Evolutionary conservation across 2,113 vertebrate genomes (phyloP).

Genomic region (Ictalurus punctatus): DNA sequence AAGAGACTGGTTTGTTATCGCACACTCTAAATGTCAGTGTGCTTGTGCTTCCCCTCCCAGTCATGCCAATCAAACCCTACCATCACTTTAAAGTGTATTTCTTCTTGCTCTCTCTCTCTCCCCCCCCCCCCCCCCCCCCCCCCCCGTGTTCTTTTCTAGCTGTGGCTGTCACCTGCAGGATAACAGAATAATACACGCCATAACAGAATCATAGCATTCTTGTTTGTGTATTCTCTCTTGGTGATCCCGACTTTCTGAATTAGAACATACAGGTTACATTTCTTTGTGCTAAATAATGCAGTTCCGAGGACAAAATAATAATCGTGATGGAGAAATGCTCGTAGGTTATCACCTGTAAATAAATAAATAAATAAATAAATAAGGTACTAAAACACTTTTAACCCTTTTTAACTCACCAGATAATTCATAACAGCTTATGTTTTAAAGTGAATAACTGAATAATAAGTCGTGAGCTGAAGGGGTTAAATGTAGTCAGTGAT

Average conservation of each 20-base stretch:
- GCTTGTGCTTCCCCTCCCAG: constrained; percentile 11
- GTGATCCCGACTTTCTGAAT: background rate
- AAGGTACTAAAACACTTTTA: background rate
- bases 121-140: background rate
- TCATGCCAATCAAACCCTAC: constrained; percentile 25
- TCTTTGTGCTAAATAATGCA: background rate
- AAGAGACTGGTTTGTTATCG: constrained; percentile 11
- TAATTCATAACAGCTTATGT: too few relatives aligned
- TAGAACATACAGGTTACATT: background rate
- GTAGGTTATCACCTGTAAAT: background rate
- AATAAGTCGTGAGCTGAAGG: background rate
- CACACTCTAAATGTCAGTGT: constrained; percentile 22
- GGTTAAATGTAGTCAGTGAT: background rate
- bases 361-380: background rate
- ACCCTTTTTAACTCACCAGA: background rate
- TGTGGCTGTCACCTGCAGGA: background rate
- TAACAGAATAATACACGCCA: background rate
- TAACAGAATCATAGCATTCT: constrained; percentile 1
- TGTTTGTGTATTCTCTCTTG: too few relatives aligned
- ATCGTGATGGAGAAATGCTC: background rate
- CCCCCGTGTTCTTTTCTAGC: background rate
- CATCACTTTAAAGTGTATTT: background rate
- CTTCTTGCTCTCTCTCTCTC: background rate
- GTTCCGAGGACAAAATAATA: background rate
- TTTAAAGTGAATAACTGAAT: background rate